phyloP scores from a whole-genome alignment of 2,113 vertebrate species.

The Cariama cristata region DNA sequence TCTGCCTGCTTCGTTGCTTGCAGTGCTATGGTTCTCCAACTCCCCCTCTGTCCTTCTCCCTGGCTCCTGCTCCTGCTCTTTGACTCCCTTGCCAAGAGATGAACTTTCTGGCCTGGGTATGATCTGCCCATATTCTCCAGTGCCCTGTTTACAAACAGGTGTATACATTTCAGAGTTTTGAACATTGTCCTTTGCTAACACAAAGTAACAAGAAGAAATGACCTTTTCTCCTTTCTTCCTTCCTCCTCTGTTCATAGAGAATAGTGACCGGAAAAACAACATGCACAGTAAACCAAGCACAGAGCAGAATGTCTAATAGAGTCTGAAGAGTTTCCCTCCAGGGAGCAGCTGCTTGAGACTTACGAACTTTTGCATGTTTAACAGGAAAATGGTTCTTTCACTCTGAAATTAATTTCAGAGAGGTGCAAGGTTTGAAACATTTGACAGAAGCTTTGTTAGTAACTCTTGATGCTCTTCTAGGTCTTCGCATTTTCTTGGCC shows the following conservation, averaged over 20 bases:
- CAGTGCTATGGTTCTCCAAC: not conserved
- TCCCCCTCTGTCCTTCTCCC: not conserved
- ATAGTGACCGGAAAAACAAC: not conserved
- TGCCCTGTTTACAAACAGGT: not conserved
- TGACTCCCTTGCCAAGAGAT: not conserved
- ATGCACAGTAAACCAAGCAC: not conserved
- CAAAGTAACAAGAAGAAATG: not conserved
- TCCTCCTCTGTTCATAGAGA: not conserved
- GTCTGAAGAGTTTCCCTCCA: not conserved
- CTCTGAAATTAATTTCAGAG: not conserved
- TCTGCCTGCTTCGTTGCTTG: not conserved
- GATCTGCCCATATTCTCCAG: not conserved
- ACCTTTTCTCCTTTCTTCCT: not conserved
- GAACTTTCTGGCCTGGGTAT: not conserved
- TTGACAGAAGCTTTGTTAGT: not conserved
- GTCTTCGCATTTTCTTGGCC: not conserved
- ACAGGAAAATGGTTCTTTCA: not conserved
- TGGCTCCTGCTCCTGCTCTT: not conserved
- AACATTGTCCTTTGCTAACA: not conserved
- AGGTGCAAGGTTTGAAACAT: not conserved
- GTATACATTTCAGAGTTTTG: not conserved
- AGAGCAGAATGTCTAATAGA: not conserved
- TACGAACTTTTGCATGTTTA: constrained; percentile 8
- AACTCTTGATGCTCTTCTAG: not conserved
- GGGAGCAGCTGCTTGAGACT: not conserved